Conservation (phyloP, 2,797 vertebrate genomes). For the Mus minutoides region DNA sequence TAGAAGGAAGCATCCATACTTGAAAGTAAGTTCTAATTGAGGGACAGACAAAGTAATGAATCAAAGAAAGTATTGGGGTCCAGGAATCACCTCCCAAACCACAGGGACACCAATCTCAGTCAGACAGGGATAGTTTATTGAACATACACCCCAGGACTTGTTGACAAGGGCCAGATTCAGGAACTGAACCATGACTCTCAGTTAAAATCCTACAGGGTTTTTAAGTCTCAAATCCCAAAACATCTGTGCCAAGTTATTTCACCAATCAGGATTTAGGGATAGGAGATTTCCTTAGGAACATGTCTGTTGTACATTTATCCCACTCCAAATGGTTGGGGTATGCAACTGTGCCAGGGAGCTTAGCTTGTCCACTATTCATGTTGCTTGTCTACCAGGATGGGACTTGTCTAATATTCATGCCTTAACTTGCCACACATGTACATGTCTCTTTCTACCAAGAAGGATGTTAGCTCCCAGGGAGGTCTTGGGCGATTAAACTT, state of each 20-base stretch:
- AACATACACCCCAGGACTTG: background rate
- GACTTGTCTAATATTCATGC: background rate
- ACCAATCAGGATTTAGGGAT: background rate
- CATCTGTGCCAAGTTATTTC: background rate
- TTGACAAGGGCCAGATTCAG: background rate
- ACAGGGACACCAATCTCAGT: background rate
- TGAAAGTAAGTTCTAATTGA: background rate
- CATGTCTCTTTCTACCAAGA: background rate
- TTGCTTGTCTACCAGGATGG: background rate
- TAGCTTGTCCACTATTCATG: background rate
- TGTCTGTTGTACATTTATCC: background rate
- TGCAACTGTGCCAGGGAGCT: background rate
- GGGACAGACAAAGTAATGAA: background rate
- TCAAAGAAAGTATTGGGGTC: background rate
- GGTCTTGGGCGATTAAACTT: background rate
- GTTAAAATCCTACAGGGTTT: background rate
- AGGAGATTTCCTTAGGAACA: background rate
- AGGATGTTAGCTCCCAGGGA: background rate
- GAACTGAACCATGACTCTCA: background rate
- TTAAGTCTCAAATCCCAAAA: background rate
- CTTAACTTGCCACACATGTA: background rate
- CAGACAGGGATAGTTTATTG: background rate
- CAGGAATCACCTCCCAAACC: background rate
- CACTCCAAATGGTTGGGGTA: background rate
- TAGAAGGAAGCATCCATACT: background rate